phyloP scores from a whole-genome alignment of 2,888 invertebrate genomes.

The Callyntrura guangdongensis region DNA sequence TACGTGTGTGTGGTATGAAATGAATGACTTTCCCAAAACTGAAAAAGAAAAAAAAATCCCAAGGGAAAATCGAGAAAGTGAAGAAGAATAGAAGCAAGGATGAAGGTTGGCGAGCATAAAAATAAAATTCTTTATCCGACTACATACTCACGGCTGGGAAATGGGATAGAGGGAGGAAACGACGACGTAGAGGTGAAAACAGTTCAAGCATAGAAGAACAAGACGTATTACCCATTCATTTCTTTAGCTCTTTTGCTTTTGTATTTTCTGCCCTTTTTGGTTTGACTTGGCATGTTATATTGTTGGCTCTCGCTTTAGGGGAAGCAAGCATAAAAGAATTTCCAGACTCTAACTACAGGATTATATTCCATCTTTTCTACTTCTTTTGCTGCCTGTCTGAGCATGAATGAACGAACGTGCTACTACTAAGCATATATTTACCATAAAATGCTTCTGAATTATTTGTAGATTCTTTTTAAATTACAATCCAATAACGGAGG shows the following conservation, averaged over 20 bases:
- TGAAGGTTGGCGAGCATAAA: slow-evolving; percentile 7
- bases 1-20: neutral
- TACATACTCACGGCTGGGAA: neutral
- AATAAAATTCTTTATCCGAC: slow-evolving; percentile 37
- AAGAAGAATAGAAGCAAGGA: slow-evolving; percentile 5
- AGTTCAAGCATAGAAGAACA: slow-evolving; percentile 58
- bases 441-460: slow-evolving; percentile 35
- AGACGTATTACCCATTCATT: slow-evolving; percentile 70
- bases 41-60: slow-evolving; percentile 39
- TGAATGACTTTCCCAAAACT: neutral
- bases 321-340: slow-evolving; percentile 42
- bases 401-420: slow-evolving; percentile 24
- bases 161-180: slow-evolving; percentile 19
- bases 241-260: slow-evolving; percentile 43
- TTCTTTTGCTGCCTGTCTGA: slow-evolving; percentile 10
- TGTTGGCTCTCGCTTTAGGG: slow-evolving; percentile 37
- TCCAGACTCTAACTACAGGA: neutral
- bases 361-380: slow-evolving; percentile 9
- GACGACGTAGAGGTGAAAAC: slow-evolving; percentile 60
- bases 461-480: slow-evolving; percentile 65
- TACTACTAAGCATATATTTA: neutral
- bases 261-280: slow-evolving; percentile 48
- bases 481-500: slow-evolving; percentile 62
- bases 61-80: slow-evolving; percentile 53
- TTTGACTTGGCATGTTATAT: slow-evolving; percentile 44